Conservation (phyloP, 2,797 vertebrate species). For the Malacoctenus gilli region DNA sequence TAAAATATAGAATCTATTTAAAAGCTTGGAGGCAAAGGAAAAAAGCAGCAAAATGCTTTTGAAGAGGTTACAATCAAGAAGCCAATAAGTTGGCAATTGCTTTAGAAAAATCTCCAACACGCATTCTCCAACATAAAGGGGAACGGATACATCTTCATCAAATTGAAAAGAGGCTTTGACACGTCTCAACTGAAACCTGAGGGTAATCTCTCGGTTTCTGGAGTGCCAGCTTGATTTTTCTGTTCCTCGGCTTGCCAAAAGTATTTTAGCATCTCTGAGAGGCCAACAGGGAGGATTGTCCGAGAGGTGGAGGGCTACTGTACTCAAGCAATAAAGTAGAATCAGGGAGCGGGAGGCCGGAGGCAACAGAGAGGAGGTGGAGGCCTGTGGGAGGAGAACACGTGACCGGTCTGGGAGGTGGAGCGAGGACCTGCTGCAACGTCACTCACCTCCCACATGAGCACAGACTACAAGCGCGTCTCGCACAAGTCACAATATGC, state of each 20-base stretch:
- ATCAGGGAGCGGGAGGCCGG: constrained; percentile 30
- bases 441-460: constrained; percentile 52
- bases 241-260: not conserved
- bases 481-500: constrained; percentile 47
- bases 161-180: no score
- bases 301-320: no score
- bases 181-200: not conserved
- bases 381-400: constrained; percentile 60
- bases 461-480: constrained; percentile 29
- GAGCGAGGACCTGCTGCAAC: constrained; percentile 41
- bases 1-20: no score
- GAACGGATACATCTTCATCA: not conserved
- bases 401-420: constrained; percentile 55
- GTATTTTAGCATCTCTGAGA: not conserved
- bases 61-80: not conserved
- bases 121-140: not conserved
- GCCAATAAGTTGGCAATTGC: not conserved
- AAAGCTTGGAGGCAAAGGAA: no score
- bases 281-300: constrained; percentile 18
- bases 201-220: not conserved
- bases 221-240: not conserved
- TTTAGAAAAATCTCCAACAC: constrained; percentile 1
- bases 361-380: constrained; percentile 41
- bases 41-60: no score
- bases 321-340: constrained; percentile 11